Evolutionary conservation across 2,888 invertebrate genomes (phyloP).

Genomic region (Drosophila borborema): DNA sequence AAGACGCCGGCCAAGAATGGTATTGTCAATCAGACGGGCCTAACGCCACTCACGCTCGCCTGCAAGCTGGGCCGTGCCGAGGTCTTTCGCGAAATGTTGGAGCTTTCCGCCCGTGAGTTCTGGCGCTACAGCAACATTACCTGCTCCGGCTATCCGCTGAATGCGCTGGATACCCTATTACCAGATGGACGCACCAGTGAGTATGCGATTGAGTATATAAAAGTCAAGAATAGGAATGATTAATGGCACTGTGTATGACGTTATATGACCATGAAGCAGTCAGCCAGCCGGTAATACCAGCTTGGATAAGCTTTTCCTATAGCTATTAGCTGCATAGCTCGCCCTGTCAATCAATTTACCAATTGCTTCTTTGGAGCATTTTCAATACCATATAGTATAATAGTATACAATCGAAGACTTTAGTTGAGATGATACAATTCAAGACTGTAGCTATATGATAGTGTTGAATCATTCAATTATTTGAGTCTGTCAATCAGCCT

Average conservation of each 20-base stretch:
- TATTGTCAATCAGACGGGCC: slow-evolving; percentile 93
- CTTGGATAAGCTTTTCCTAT: no score
- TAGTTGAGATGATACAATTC: no score
- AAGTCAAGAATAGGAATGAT: no score
- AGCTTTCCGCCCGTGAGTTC: slow-evolving; percentile 96
- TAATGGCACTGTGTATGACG: no score
- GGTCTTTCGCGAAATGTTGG: slow-evolving; percentile 99
- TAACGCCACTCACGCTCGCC: slow-evolving; percentile 98
- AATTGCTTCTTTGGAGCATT: no score
- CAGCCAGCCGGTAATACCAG: no score
- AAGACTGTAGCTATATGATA: no score
- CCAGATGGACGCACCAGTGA: slow-evolving; percentile 98
- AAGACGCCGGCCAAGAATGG: slow-evolving; percentile 96
- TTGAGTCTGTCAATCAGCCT: neutral
- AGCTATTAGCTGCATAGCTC: no score
- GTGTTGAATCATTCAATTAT: neutral
- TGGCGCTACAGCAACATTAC: slow-evolving; percentile 99
- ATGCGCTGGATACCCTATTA: slow-evolving; percentile 97
- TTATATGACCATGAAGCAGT: no score
- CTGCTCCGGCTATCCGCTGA: slow-evolving; percentile 98
- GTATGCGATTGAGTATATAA: slow-evolving; percentile 7
- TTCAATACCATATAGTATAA: no score
- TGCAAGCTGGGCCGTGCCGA: slow-evolving; percentile 98
- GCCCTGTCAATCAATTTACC: no score
- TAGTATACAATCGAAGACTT: no score